Evolutionary conservation across 1,140 invertebrate species (phyloP), one percentile per base, ranked within the genome.

Genomic region (Oppia nitens): DNA sequence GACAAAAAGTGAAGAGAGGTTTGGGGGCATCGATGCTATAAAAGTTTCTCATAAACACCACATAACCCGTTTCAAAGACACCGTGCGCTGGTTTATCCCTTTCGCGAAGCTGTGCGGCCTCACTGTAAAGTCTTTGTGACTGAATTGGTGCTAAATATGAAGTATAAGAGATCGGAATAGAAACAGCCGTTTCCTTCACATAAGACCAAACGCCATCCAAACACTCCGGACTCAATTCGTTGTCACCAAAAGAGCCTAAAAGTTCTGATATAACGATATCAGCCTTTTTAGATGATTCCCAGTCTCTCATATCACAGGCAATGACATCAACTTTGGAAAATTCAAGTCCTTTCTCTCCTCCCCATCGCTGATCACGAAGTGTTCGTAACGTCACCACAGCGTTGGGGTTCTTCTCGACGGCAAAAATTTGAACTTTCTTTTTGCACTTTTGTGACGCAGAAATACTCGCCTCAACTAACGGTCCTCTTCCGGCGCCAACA

Each of bases 171-270:
- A 72, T 73, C 3, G 94, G 94, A 71, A 98, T 96, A 68, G 23
- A 54, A 32, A 57, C 47, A 25, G 47, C 55, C 28, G 65, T 68
- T 82, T 81, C 78, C 76, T 88, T 92, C 0, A 97, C 72, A 63
- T 92, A 84, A 47, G 82, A 79, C 65, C 91, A 82, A 14, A 90
- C 91, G 4, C 93, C 92, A 76, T 98, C 92, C 14, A 99, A 76
- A 75, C 95, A 98, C 73, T 99, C 96, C 0, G 96, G 96, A 1
- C 90, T 95, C 1, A 99, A 77, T 75, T 99, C 96, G 73, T 99
- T 99, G 70, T 98, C 94, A 21, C 92, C 93, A 77, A 98, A 98
- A 11, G 94, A 98, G 3, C 96, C 87, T 9, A 99, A 75, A 20
- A 99, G 74, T 75, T 99, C 96, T 11, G 92, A 97, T 1, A 99